phyloP scores from a whole-genome alignment of 2,888 invertebrate species.

The Callinectes sapidus region DNA sequence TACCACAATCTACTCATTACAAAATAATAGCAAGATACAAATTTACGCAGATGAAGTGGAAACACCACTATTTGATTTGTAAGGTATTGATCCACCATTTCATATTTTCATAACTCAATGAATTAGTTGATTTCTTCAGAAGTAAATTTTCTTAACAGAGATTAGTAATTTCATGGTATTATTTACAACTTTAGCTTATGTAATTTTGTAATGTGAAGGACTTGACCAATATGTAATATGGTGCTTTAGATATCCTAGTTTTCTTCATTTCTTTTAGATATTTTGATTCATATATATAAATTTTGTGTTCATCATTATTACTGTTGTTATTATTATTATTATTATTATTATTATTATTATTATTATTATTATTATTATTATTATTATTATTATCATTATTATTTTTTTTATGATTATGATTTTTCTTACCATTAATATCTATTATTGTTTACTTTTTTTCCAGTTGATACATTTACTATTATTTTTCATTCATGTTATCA shows the following conservation, averaged over 20 bases:
- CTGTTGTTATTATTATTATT: neutral
- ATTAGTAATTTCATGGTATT: neutral
- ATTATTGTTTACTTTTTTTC: too few species aligned
- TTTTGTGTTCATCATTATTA: neutral
- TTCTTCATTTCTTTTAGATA: neutral
- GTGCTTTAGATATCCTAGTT: neutral
- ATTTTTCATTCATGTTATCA: too few species aligned
- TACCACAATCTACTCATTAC: conserved; percentile 46
- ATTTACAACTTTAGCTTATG: neutral
- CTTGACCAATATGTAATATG: neutral
- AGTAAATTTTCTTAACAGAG: neutral
- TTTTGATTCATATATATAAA: neutral
- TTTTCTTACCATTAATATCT: too few species aligned
- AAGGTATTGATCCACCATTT: conserved; percentile 36
- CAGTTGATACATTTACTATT: too few species aligned
- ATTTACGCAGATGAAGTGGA: conserved; percentile 43
- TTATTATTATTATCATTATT: neutral
- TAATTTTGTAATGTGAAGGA: neutral
- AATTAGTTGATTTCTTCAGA: neutral
- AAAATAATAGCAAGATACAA: conserved; percentile 35
- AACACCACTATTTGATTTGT: conserved; percentile 53
- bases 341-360: neutral
- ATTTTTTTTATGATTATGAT: neutral
- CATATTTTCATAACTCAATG: neutral
- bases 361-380: neutral